A percentile compares a stretch with the other conserved stretches of the same genome.
Conservation (phyloP, 2,797 vertebrate species). For the Gymnoscopelus microlampas region DNA sequence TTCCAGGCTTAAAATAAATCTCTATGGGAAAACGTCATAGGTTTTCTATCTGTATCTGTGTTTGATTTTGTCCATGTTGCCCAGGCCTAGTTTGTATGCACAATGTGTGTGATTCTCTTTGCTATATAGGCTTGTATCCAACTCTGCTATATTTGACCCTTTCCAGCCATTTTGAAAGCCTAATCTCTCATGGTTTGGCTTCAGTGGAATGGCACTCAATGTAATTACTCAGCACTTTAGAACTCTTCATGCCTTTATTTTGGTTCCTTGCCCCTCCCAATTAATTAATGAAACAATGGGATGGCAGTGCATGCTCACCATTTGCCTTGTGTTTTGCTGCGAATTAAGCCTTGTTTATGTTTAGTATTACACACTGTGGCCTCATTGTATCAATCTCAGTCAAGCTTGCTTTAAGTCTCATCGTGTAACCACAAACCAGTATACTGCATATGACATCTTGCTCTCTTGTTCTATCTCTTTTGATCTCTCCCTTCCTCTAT, state of each 20-base stretch:
- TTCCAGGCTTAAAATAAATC: no score
- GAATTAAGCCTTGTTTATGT: neutral
- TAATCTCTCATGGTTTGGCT: no score
- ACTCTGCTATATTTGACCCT: no score
- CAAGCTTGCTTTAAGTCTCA: constrained; percentile 3
- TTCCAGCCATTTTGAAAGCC: no score
- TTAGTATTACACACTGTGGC: constrained; percentile 10
- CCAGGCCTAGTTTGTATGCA: neutral
- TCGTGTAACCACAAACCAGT: neutral
- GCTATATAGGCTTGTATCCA: no score
- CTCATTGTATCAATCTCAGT: constrained; percentile 1
- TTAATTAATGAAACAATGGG: neutral
- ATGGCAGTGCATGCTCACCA: neutral
- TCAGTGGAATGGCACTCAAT: no score
- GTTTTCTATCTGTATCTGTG: no score
- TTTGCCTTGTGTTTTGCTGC: constrained; percentile 5
- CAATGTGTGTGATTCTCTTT: no score
- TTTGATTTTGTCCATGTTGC: neutral
- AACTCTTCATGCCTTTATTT: neutral
- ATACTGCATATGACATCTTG: neutral
- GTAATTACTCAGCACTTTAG: no score
- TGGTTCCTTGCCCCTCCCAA: neutral
- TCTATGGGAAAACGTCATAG: no score
- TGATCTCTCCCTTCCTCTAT: neutral
- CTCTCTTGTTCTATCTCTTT: constrained; percentile 6